Conservation (phyloP, 2,113 vertebrate genomes). For the Misgurnus mizolepis region DNA sequence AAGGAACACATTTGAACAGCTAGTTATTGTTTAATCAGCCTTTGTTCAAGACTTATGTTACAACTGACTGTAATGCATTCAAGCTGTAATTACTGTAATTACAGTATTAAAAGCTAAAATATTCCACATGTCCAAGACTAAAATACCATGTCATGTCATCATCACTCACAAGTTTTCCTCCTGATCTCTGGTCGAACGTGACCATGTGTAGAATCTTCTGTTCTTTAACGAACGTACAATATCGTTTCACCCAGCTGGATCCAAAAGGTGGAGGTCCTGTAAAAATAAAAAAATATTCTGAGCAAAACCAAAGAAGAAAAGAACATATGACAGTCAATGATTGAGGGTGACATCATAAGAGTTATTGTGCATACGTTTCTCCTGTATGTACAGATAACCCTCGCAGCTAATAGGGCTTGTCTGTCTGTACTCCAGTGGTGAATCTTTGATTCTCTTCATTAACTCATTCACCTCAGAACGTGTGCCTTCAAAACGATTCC, state of each 20-base stretch:
- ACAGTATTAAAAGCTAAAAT: background rate
- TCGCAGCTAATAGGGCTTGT: conserved; percentile 89
- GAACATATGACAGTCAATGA: background rate
- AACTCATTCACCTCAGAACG: conserved; percentile 92
- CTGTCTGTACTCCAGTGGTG: conserved; percentile 90
- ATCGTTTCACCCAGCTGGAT: conserved; percentile 98
- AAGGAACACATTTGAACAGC: conserved; percentile 42
- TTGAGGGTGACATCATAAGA: background rate
- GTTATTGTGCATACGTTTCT: conserved; percentile 83
- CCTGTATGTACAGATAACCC: conserved; percentile 95
- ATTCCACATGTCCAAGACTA: background rate
- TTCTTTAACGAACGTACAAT: conserved; percentile 92
- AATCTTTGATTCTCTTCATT: conserved; percentile 89
- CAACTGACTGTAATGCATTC: background rate
- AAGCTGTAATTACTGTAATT: too few relatives aligned
- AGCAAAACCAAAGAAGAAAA: background rate
- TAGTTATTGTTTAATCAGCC: background rate
- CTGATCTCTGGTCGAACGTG: conserved; percentile 94
- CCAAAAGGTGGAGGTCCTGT: conserved; percentile 94
- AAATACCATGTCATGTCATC: too few relatives aligned
- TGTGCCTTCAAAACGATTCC: conserved; percentile 93
- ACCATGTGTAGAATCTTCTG: conserved; percentile 92
- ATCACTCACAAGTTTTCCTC: conserved; percentile 88
- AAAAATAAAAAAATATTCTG: background rate
- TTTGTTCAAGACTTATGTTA: background rate